Evolutionary conservation across 2,888 invertebrate species (phyloP).

Genomic region (Limnephilus marmoratus): DNA sequence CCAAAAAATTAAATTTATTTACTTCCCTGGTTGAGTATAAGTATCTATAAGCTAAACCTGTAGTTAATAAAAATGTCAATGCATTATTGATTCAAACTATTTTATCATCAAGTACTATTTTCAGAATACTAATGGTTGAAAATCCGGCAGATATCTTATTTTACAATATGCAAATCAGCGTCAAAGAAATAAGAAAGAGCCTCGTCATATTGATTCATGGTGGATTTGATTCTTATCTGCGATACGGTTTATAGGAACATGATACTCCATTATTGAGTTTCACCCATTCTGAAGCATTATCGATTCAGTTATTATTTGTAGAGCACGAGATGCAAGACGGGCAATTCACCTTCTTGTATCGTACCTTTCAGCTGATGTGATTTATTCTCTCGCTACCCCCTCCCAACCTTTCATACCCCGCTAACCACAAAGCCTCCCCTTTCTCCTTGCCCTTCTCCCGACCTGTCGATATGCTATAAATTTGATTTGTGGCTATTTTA

Average conservation of each 20-base stretch:
- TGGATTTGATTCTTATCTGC: not conserved
- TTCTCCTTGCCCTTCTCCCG: not conserved
- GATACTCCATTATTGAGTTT: not conserved
- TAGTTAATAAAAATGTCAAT: not conserved
- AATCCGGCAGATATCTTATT: not conserved
- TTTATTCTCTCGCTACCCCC: slow-evolving; percentile 41
- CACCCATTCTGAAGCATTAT: not conserved
- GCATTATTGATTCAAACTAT: not conserved
- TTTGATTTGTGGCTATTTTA: slow-evolving; percentile 65
- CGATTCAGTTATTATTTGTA: slow-evolving; percentile 37
- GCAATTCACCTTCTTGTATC: slow-evolving; percentile 38
- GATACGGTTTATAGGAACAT: not conserved
- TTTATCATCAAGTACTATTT: not conserved
- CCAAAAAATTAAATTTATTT: too few species aligned
- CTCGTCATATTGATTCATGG: not conserved
- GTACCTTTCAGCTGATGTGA: slow-evolving; percentile 35
- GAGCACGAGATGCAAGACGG: slow-evolving; percentile 16
- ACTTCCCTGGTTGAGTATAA: not conserved
- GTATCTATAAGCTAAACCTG: not conserved
- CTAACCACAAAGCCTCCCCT: not conserved
- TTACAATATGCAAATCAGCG: not conserved
- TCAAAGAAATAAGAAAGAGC: not conserved
- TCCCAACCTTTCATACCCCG: slow-evolving; percentile 29
- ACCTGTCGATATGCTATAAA: slow-evolving; percentile 64
- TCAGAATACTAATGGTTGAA: not conserved